Base-by-base conservation (phyloP, 2,797 vertebrate species). In the Antennarius maculatus region DNA sequence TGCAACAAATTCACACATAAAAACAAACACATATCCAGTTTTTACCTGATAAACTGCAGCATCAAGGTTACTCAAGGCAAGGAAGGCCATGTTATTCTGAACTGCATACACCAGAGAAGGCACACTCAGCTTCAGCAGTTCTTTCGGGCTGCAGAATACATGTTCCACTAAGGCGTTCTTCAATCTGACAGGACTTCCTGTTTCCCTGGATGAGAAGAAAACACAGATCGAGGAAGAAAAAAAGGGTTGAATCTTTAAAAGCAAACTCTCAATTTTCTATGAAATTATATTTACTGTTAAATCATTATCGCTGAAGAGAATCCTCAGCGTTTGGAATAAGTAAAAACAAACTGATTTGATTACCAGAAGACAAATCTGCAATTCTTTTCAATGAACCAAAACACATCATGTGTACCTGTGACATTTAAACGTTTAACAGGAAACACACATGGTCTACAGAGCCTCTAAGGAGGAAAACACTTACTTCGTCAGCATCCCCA, bases 71-170 rank as follows among this genome's bases (percentile, higher is more conserved):
- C 98, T 99, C 42, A 99, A 90, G 3, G 97, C 98, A 53, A 99
- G 48, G 34, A 99, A 99, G 0, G 96, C 97, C 98, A 99, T 99
- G 77, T 99, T 99, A 76, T 99, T 99, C 88, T 99, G 98, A 46
- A 99, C 6, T 1, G 96, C 98, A 0, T 99, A 99, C 4, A 98
- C 98, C 15, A 99, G 0, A 0, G 98, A 99, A 0, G 98, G 97
- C 43, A 99, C 93, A 10, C 96, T 95, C 76, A 99, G 90, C 87
- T 99, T 99, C 59, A 97, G 84, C 83, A 99, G 81, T 66, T 99
- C 97, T 68, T 65, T 93, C 1, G 95, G 96, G 71, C 94, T 98
- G 61, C 85, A 90, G 0, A 97, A 85, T 0, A 99, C 88, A 57
- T 99, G 93, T 59, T 98, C 94, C 77, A 89, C 83, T 46, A 99